Conservation (phyloP, 2,113 vertebrate genomes). For the Symphodus melops region DNA sequence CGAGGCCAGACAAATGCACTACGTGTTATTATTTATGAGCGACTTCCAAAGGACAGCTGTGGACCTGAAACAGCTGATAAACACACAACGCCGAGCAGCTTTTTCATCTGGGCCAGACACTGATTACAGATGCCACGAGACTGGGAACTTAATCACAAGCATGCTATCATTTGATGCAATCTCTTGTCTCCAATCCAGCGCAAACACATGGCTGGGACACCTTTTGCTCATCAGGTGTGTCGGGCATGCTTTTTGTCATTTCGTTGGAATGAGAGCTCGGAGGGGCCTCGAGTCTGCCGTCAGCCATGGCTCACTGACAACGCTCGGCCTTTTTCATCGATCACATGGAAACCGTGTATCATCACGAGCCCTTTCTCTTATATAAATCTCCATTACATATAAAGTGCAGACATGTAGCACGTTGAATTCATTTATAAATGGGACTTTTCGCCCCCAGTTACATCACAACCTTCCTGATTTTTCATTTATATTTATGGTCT, state of each 20-base stretch:
- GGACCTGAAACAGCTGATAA: constrained; percentile 84
- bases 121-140: constrained; percentile 86
- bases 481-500: no score
- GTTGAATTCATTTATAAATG: no score
- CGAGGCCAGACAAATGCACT: constrained; percentile 76
- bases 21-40: constrained; percentile 81
- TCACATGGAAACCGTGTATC: background rate
- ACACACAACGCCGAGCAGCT: constrained; percentile 79
- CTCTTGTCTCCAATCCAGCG: constrained; percentile 66
- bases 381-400: background rate
- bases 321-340: constrained; percentile 9
- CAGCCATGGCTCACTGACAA: constrained; percentile 22
- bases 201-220: constrained; percentile 74
- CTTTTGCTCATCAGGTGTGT: constrained; percentile 66
- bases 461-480: no score
- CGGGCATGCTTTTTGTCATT: constrained; percentile 55
- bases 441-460: no score
- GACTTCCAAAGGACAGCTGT: constrained; percentile 83
- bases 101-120: constrained; percentile 84
- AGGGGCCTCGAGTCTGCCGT: constrained; percentile 17
- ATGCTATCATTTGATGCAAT: constrained; percentile 81
- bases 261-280: constrained; percentile 41
- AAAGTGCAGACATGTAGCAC: background rate
- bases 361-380: background rate
- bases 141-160: constrained; percentile 81